phyloP scores from a whole-genome alignment of 92 coral and sea anemone genomes.

The Bergia puertoricense region DNA sequence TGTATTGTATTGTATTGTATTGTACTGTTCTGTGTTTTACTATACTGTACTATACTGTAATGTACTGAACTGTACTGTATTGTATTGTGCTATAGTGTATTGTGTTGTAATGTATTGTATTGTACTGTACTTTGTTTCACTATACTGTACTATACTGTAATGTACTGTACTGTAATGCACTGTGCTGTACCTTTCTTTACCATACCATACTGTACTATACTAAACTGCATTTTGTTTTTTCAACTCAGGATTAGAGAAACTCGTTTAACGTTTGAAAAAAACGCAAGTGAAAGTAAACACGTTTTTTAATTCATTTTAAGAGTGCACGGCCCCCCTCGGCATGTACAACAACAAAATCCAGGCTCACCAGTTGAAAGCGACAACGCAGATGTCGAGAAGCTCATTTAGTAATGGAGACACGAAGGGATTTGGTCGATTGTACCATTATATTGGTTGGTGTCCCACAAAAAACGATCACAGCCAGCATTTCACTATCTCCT shows the following conservation, averaged over 20 bases:
- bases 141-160: too few relatives aligned
- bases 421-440: conserved; percentile 31
- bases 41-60: too few relatives aligned
- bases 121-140: neutral
- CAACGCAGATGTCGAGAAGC: neutral
- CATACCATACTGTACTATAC: neutral
- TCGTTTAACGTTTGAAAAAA: neutral
- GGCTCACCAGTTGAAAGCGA: conserved; percentile 27
- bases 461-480: conserved; percentile 21
- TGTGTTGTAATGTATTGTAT: too few relatives aligned
- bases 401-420: neutral
- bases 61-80: too few relatives aligned
- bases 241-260: neutral
- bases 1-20: too few relatives aligned
- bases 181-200: neutral
- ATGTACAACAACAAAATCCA: conserved; percentile 42
- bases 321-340: conserved; percentile 23
- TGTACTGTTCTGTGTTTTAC: too few relatives aligned
- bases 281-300: too few relatives aligned
- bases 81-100: too few relatives aligned
- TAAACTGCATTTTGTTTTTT: too few relatives aligned
- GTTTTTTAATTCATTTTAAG: neutral
- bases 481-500: conserved; percentile 30
- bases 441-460: conserved; percentile 24
- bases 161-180: too few relatives aligned